phyloP scores from a whole-genome alignment of 2,113 vertebrate species.

The Notiomystis cincta region DNA sequence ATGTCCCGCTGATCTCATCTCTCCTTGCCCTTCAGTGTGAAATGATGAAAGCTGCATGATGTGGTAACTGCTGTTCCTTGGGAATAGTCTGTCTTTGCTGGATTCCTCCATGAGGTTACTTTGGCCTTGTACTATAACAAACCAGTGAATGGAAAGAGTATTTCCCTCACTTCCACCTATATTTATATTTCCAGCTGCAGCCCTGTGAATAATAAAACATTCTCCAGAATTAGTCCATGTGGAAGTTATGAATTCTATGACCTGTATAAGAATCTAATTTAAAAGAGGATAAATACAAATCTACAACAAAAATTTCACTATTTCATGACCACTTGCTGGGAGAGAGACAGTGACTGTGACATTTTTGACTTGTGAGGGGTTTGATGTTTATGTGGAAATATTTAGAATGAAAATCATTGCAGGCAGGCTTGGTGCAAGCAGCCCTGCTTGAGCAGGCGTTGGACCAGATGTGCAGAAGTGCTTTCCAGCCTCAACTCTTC shows the following conservation, averaged over 20 bases:
- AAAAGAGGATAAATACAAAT: background rate
- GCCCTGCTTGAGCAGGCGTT: background rate
- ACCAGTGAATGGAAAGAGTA: background rate
- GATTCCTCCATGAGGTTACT: background rate
- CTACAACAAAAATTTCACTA: background rate
- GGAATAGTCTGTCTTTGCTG: slow-evolving; percentile 2
- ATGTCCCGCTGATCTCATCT: background rate
- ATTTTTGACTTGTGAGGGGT: accelerated
- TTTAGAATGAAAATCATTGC: background rate
- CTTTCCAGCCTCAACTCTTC: background rate
- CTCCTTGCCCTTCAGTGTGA: background rate
- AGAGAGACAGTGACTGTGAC: background rate
- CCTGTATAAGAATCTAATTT: background rate
- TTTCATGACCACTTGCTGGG: background rate
- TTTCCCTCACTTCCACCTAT: background rate
- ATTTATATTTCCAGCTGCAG: background rate
- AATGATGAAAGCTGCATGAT: slow-evolving; percentile 29
- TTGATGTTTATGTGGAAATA: background rate
- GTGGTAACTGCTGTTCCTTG: slow-evolving; percentile 28
- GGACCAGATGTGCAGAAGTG: background rate
- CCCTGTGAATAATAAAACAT: background rate
- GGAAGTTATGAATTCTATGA: background rate
- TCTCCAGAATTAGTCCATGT: background rate
- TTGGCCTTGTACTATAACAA: background rate
- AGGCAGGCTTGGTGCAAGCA: background rate